These are phyloP conservation scores for Petrocephalus sullivani DNA, from an alignment of 2,797 vertebrate species.

Conservation along the genomic window DNA sequence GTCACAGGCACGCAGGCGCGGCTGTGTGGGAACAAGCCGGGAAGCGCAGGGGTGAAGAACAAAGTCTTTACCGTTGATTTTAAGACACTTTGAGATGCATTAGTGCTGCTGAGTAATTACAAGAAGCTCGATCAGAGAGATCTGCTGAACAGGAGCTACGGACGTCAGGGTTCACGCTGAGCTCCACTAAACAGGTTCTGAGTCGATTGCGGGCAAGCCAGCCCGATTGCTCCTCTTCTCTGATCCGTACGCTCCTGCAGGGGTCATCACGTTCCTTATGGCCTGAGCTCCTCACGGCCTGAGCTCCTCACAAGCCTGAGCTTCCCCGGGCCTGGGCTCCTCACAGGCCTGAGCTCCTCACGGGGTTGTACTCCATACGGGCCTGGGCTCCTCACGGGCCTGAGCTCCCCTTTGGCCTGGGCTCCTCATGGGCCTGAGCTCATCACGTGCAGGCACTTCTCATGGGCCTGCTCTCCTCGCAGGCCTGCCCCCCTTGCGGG, in stretches of 20 bases:
- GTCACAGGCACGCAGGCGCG: not conserved
- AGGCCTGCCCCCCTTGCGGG: not conserved
- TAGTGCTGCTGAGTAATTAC: slow-evolving; percentile 64
- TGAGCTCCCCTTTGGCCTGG: too few species aligned
- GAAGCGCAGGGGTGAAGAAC: slow-evolving; percentile 50
- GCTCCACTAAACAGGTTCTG: slow-evolving; percentile 55
- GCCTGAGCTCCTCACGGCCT: slow-evolving; percentile 3
- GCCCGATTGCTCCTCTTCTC: slow-evolving; percentile 49
- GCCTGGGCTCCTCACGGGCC: too few species aligned
- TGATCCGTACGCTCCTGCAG: not conserved
- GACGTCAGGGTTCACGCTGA: slow-evolving; percentile 59
- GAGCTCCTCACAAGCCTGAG: not conserved
- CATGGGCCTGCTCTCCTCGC: too few species aligned
- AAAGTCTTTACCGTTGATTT: slow-evolving; percentile 70
- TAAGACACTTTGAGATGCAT: slow-evolving; percentile 67
- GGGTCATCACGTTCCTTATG: not conserved
- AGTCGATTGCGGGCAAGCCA: slow-evolving; percentile 57
- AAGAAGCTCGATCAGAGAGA: slow-evolving; percentile 69
- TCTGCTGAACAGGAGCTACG: slow-evolving; percentile 58
- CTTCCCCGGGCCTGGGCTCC: not conserved
- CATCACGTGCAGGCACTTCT: not conserved
- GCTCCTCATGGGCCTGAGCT: not conserved
- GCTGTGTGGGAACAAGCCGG: not conserved
- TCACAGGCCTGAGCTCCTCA: not conserved
- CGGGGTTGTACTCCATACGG: too few species aligned